A percentile compares a stretch with the other conserved stretches of the same genome.
Conservation (phyloP, 2,888 invertebrate genomes). For the Drosophila nr. medialis region DNA sequence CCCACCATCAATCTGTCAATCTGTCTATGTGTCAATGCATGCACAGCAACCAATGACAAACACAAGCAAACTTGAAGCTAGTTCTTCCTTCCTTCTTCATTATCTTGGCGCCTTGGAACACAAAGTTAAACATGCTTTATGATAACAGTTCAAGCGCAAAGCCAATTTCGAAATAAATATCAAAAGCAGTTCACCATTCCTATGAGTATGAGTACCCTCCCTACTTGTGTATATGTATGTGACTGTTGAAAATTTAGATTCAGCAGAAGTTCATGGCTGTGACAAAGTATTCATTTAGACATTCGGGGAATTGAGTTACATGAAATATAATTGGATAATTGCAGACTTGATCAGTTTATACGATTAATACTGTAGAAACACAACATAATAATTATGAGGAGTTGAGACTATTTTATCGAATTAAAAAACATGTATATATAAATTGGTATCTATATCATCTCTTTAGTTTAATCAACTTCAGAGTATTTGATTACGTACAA, state of each 20-base stretch:
- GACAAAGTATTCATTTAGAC: neutral
- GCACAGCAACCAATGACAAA: conserved; percentile 31
- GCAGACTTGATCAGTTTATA: neutral
- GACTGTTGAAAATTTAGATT: conserved; percentile 7
- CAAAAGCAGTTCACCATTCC: neutral
- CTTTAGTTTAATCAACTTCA: neutral
- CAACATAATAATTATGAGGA: neutral
- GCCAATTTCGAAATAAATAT: conserved; percentile 27
- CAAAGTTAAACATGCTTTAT: conserved; percentile 16
- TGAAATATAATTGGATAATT: neutral
- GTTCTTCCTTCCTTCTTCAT: conserved; percentile 9
- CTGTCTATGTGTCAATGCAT: conserved; percentile 35
- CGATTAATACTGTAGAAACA: neutral
- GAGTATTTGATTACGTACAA: neutral
- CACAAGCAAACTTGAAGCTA: neutral
- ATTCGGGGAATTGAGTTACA: conserved; percentile 14
- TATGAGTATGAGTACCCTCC: neutral
- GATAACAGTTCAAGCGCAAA: conserved; percentile 48
- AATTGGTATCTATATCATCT: neutral
- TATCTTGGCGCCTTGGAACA: conserved; percentile 35
- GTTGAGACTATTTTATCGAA: neutral
- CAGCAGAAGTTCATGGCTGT: conserved; percentile 21
- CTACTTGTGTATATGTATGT: neutral
- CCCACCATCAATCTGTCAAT: conserved; percentile 2
- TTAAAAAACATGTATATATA: neutral